phyloP scores from a whole-genome alignment of 2,113 vertebrate genomes.

The Ochotona princeps region DNA sequence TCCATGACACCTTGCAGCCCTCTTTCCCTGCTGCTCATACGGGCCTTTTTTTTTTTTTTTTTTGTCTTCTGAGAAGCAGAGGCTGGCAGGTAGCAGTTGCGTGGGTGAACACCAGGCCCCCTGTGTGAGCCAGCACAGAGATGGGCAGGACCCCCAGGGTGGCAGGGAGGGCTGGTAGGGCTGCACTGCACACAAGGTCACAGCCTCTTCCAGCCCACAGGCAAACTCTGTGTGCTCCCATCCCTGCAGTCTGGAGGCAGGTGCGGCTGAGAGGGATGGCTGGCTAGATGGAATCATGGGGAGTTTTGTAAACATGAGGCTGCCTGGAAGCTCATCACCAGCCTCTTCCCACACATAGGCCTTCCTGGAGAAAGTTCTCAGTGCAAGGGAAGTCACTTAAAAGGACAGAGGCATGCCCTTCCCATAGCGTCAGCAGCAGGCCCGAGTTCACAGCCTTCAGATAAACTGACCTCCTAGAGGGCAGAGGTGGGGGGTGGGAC shows the following conservation, averaged over 20 bases:
- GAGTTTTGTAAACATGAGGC: background rate
- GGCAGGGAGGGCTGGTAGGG: background rate
- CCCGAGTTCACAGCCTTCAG: background rate
- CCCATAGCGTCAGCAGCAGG: background rate
- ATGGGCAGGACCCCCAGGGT: background rate
- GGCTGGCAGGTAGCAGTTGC: background rate
- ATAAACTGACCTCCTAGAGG: background rate
- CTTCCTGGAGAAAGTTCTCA: background rate
- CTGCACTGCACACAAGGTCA: background rate
- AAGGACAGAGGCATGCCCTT: background rate
- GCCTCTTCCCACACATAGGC: background rate
- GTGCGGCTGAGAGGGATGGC: background rate
- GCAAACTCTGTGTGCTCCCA: too few relatives aligned
- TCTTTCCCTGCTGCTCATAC: background rate
- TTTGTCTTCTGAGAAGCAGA: background rate
- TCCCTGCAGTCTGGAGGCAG: too few relatives aligned
- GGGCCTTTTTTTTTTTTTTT: background rate
- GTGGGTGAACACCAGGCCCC: too few relatives aligned
- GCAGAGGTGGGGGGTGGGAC: background rate
- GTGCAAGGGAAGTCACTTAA: background rate
- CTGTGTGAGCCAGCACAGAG: background rate
- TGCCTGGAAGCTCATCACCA: background rate
- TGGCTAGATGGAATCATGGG: background rate
- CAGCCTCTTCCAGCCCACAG: too few relatives aligned
- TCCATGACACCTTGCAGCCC: too few relatives aligned